Base-by-base conservation (phyloP, 1,140 invertebrate genomes). In the Eupristina koningsbergeri region DNA sequence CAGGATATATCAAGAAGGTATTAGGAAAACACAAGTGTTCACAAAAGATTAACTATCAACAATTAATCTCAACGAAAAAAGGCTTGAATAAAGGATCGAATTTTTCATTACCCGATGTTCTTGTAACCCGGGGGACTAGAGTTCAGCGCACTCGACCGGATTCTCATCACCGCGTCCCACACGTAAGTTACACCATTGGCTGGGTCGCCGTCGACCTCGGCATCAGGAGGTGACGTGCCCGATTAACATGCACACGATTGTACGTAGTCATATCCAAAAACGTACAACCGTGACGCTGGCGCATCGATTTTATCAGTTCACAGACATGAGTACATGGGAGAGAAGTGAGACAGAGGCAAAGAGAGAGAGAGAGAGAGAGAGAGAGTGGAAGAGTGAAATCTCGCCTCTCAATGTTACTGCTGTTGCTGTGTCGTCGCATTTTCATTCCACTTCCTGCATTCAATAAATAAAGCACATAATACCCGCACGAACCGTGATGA, bases 251-350 rank as follows among this genome's bases (percentile, higher is more conserved):
- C 50, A 17, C 75, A 39, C 53, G 22, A 63, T 29, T 26, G 75
- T 39, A 61, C 36, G 58, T n/a, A 75, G 47, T 71, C 36, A 71
- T 41, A 41, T 36, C 19, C 67, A 13, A 36, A 71, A 71, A 63
- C 1, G 53, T 77, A 31, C 39, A 77, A 61, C 29, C 78, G 39
- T 41, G 50, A 53, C 13, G 17, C 41, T 13, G 47, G 79, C 50
- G 80, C 47, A 81, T 81, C 80, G 80, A 81, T 81, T 81, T 81
- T 81, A 81, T 81, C 80, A 75, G 58, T 50, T 58, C 17, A 53
- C 31, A 74, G n/a, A 69, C 50, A 53, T 53, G 50, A 8, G 26
- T 58, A 9, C 53, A 3, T 58, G 26, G 50, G 19, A 8, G 50
- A 45, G 11, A 63, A 80, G 63, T 26, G 29, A 71, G 45, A 58